phyloP scores from a whole-genome alignment of 1,140 invertebrate species.

The Colletes latitarsis region DNA sequence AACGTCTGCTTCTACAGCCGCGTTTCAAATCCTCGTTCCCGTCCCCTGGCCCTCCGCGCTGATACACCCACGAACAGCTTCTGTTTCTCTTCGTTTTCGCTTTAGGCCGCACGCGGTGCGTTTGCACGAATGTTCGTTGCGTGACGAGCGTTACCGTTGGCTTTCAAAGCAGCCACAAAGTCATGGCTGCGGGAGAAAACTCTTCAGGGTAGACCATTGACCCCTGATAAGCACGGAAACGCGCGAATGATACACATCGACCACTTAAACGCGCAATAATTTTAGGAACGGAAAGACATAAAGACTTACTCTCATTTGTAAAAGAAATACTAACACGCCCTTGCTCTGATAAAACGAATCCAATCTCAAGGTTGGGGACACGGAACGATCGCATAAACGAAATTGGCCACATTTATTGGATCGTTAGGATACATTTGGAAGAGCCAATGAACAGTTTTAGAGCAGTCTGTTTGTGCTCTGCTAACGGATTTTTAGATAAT shows the following conservation, averaged over 20 bases:
- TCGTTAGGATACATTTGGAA: too few species aligned
- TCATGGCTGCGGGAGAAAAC: conserved; percentile 52
- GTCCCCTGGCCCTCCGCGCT: background rate
- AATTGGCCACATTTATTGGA: too few species aligned
- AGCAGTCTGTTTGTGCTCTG: too few species aligned
- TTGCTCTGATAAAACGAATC: too few species aligned
- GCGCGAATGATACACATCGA: conserved; percentile 26
- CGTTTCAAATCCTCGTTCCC: conserved; percentile 44
- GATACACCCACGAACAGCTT: background rate
- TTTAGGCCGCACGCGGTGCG: conserved; percentile 37
- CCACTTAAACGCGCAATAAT: background rate
- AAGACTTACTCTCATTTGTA: too few species aligned
- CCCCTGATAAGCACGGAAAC: conserved; percentile 14
- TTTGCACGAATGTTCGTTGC: conserved; percentile 57
- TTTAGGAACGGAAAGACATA: background rate
- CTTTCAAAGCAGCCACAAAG: conserved; percentile 50
- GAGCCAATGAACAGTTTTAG: too few species aligned
- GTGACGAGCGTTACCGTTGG: conserved; percentile 46
- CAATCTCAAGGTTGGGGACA: too few species aligned
- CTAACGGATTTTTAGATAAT: too few species aligned
- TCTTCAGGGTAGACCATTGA: conserved; percentile 52
- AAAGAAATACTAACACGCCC: too few species aligned
- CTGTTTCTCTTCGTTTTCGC: conserved; percentile 27
- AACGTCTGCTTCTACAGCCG: conserved; percentile 47
- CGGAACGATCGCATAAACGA: too few species aligned